phyloP scores from a whole-genome alignment of 2,888 invertebrate genomes.

The Heliconius sara region DNA sequence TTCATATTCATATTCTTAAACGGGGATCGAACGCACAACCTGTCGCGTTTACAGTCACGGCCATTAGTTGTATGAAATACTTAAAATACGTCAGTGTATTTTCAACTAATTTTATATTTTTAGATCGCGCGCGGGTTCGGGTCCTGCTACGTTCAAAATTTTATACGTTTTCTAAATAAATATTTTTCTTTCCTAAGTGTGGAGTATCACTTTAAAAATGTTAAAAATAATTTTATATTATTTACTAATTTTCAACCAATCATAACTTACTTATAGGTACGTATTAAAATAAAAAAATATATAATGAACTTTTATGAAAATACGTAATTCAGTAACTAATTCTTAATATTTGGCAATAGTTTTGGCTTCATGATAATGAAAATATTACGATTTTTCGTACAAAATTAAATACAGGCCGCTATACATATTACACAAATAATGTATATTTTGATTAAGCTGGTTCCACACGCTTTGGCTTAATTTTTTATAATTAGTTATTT shows the following conservation, averaged over 20 bases:
- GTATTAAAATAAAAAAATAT: background rate
- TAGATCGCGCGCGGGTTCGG: too few relatives aligned
- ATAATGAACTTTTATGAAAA: slow-evolving; percentile 18
- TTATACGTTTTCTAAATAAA: too few relatives aligned
- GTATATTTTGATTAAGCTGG: background rate
- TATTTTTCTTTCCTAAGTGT: too few relatives aligned
- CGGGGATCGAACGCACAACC: too few relatives aligned
- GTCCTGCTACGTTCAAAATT: too few relatives aligned
- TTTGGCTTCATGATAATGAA: slow-evolving; percentile 63
- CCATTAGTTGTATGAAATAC: background rate
- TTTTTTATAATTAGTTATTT: background rate
- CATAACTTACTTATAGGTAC: background rate
- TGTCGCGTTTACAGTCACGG: too few relatives aligned
- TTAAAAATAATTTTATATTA: background rate
- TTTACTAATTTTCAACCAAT: slow-evolving; percentile 13
- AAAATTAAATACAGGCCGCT: slow-evolving; percentile 31
- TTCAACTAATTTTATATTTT: background rate
- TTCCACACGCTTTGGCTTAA: background rate
- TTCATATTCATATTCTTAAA: too few relatives aligned
- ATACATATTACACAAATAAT: slow-evolving; percentile 7
- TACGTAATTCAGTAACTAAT: slow-evolving; percentile 47
- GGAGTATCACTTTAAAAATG: too few relatives aligned
- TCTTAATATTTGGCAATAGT: slow-evolving; percentile 71
- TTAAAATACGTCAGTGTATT: background rate
- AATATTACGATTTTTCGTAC: slow-evolving; percentile 25